Percentiles rank a stretch among this genome's conserved stretches.
phyloP scores from a whole-genome alignment of 2,797 vertebrate species.

The Darevskia mixta region DNA sequence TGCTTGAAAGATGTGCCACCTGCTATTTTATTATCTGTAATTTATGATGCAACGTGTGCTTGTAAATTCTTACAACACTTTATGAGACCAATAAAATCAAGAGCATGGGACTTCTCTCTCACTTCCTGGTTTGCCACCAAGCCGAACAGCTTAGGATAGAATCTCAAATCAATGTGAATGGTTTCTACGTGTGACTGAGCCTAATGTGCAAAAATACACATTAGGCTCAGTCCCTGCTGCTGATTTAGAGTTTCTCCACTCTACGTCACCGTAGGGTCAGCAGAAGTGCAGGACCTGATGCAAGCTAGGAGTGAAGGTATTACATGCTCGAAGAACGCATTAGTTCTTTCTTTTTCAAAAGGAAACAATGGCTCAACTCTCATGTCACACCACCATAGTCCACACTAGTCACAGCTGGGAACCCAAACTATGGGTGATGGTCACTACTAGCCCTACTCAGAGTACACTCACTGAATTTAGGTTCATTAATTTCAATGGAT shows the following conservation, averaged over 20 bases:
- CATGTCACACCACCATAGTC: neutral
- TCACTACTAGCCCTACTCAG: no score
- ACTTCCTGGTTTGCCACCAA: conserved; percentile 4
- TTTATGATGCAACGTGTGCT: conserved; percentile 48
- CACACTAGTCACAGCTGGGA: neutral
- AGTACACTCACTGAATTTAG: no score
- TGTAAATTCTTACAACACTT: conserved; percentile 53
- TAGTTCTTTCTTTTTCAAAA: neutral
- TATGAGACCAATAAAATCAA: conserved; percentile 50
- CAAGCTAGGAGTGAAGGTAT: neutral
- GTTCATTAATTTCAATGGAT: no score
- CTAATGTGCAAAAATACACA: neutral
- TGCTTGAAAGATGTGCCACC: conserved; percentile 59
- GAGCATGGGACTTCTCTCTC: neutral
- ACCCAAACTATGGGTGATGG: neutral
- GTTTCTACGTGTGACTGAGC: neutral
- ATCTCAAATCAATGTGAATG: neutral
- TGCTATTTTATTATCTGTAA: conserved; percentile 69
- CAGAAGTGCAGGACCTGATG: neutral
- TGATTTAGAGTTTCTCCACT: neutral
- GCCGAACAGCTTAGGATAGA: conserved; percentile 8
- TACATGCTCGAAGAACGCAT: neutral
- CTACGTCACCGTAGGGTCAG: neutral
- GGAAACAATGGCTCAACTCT: neutral
- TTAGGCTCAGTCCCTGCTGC: neutral